Evolutionary conservation across 1,140 invertebrate genomes (phyloP).

Genomic region (Akabosia matsudoensis): DNA sequence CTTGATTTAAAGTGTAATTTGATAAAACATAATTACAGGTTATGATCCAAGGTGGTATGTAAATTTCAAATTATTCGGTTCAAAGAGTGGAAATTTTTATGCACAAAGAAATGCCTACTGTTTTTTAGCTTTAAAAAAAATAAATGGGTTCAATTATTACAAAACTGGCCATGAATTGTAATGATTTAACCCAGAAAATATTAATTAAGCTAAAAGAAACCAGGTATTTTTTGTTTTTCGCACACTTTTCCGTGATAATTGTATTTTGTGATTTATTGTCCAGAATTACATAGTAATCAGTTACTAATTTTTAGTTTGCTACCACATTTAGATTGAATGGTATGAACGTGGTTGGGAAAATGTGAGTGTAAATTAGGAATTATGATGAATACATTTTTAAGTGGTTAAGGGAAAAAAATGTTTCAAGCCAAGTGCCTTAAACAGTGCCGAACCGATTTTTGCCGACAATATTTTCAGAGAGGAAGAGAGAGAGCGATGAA

Average conservation of each 20-base stretch:
- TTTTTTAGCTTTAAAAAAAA: no score
- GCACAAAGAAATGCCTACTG: no score
- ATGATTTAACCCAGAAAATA: conserved; percentile 10
- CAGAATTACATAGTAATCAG: no score
- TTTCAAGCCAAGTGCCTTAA: conserved; percentile 6
- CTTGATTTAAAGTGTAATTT: conserved; percentile 18
- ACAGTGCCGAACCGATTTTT: conserved; percentile 14
- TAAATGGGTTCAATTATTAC: conserved; percentile 8
- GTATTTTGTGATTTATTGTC: no score
- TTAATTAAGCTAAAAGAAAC: no score
- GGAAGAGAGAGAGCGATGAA: no score
- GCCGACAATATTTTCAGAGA: conserved; percentile 18
- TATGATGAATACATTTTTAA: not conserved
- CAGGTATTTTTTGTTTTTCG: no score
- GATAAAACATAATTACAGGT: not conserved
- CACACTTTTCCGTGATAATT: no score
- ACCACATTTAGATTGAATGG: not conserved
- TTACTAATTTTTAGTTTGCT: no score
- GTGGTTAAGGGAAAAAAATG: not conserved
- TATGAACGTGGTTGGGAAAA: not conserved
- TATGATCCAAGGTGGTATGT: not conserved
- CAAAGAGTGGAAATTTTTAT: no score
- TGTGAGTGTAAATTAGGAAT: not conserved
- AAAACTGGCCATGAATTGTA: conserved; percentile 22
- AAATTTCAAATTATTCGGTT: not conserved